phyloP scores from a whole-genome alignment of 2,797 vertebrate species.

The Choloepus didactylus region DNA sequence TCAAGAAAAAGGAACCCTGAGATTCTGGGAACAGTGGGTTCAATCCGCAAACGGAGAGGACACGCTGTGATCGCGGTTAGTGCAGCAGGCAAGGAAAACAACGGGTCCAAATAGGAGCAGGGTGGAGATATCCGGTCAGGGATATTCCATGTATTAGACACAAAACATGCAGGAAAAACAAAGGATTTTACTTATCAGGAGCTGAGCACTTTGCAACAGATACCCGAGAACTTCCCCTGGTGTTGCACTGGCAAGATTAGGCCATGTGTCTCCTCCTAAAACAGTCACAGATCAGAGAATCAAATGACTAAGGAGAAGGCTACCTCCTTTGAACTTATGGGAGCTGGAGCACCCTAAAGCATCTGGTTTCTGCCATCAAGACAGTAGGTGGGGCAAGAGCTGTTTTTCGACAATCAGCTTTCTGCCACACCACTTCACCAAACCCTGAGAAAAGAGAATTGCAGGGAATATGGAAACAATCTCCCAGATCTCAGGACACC shows the following conservation, averaged over 20 bases:
- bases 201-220: not conserved
- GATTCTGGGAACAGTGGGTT: not conserved
- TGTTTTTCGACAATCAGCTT: not conserved
- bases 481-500: not conserved
- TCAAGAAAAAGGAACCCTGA: not conserved
- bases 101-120: not conserved
- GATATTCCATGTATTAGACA: not conserved
- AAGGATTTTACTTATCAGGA: not conserved
- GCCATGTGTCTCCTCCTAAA: not conserved
- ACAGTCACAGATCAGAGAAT: not conserved
- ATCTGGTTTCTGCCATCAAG: not conserved
- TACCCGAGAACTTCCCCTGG: not conserved
- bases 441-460: not conserved
- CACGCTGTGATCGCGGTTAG: not conserved
- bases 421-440: not conserved
- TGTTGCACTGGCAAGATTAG: not conserved
- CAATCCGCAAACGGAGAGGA: not conserved
- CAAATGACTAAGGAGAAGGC: not conserved
- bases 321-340: not conserved
- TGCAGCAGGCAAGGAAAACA: not conserved
- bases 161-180: not conserved
- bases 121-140: not conserved
- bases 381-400: not conserved
- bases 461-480: not conserved
- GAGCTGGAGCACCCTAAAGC: not conserved